Conservation (phyloP, 2,113 vertebrate genomes). For the Apteryx mantelli region DNA sequence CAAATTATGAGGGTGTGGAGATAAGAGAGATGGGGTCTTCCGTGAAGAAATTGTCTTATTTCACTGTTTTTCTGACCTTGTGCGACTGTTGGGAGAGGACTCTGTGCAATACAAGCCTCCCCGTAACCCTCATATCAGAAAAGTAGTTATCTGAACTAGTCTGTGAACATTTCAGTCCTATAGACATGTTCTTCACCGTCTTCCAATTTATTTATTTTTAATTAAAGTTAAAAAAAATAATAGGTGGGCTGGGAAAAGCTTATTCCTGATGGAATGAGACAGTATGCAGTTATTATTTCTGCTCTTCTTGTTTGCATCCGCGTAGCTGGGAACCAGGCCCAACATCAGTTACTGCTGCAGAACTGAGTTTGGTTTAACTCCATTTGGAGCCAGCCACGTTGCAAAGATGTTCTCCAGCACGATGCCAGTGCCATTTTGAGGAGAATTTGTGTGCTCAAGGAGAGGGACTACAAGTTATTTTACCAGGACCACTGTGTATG, state of each 20-base stretch:
- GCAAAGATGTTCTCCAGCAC: neutral
- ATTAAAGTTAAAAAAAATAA: neutral
- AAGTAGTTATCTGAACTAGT: neutral
- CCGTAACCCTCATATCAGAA: neutral
- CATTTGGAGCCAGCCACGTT: neutral
- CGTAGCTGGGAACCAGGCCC: neutral
- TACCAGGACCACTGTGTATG: neutral
- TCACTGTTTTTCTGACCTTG: neutral
- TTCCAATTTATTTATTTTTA: neutral
- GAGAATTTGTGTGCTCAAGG: neutral
- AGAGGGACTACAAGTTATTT: neutral
- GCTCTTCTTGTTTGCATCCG: neutral
- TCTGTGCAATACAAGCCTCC: neutral
- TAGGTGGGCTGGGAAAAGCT: neutral
- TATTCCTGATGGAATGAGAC: neutral
- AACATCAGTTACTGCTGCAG: neutral
- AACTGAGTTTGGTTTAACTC: neutral
- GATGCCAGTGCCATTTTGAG: neutral
- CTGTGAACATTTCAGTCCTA: neutral
- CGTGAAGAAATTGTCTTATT: neutral
- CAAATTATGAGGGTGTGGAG: neutral
- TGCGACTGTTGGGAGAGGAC: neutral
- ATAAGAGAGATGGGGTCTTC: neutral
- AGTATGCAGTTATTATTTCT: neutral
- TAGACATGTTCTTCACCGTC: neutral